Evolutionary conservation across 2,888 invertebrate species (phyloP).

Genomic region (Drosophila incognita): DNA sequence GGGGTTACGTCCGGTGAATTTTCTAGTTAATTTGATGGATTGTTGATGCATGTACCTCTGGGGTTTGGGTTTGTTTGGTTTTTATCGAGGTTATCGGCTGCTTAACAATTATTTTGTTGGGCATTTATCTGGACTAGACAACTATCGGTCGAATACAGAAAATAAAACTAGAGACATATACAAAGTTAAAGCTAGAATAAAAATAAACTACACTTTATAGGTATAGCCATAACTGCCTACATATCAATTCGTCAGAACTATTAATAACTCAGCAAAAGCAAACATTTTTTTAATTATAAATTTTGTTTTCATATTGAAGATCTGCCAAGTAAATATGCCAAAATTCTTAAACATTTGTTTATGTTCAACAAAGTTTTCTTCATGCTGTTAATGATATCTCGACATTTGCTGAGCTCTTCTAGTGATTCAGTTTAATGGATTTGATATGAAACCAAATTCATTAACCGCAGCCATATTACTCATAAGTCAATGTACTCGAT

Average conservation of each 20-base stretch:
- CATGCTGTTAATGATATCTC: not conserved
- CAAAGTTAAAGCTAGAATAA: not conserved
- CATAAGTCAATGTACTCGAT: conserved; percentile 42
- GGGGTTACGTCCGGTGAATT: conserved; percentile 59
- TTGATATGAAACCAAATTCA: conserved; percentile 10
- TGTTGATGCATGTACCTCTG: not conserved
- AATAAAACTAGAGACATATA: not conserved
- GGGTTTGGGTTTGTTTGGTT: conserved; percentile 14
- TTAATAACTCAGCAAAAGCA: not conserved
- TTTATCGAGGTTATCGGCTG: conserved; percentile 27
- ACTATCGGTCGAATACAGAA: not conserved
- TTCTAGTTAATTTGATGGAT: conserved; percentile 27
- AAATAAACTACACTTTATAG: not conserved
- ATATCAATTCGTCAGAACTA: not conserved
- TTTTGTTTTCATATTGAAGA: not conserved
- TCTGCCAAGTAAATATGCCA: not conserved
- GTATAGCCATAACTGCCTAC: not conserved
- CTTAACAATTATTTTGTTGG: conserved; percentile 32
- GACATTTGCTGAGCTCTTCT: not conserved
- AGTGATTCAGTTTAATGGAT: not conserved
- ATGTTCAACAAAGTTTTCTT: not conserved
- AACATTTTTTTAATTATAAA: not conserved
- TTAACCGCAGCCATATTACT: conserved; percentile 26
- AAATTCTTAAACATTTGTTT: not conserved
- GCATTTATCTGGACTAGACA: conserved; percentile 21